Evolutionary conservation across 2,888 invertebrate species (phyloP), one percentile per base, ranked within the genome.

Genomic region (Loripinus fragilis): DNA sequence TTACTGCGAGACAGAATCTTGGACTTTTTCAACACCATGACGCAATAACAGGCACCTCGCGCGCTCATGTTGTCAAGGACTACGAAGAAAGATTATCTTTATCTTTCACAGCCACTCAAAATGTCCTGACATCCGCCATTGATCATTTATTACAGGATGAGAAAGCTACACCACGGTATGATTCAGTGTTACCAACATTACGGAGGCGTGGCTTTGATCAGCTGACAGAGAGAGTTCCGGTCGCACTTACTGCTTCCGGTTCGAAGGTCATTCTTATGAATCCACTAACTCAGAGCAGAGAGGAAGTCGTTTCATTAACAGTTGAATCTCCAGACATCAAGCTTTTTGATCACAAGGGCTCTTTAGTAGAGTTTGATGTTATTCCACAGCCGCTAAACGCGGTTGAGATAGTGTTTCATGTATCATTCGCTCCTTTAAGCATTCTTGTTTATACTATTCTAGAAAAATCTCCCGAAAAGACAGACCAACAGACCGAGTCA

Each of bases 21-120:
- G 98, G 97, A 0, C 94, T 99, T 12, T 98, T 99, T 91, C 98
- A 99, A 93, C 99, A 99, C 93, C 99, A 99, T 93, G 99, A 99
- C 91, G 98, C 98, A 2, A 98, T 99, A 74, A 99, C 99, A 0
- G 99, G 99, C 10, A 99, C 99, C 0, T 97, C 98, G 0, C 98
- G 97, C 92, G 95, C 96, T 0, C 96, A 95, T 86, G 99, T 99
- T 0, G 98, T 98, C 97, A 95, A 96, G 77, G 99, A 99, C 93
- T 99, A 98, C 71, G 91, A 92, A 83, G 64, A 78, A 20, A 82
- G 89, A 70, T 81, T 93, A 23, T 69, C 83, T 41, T 72, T 67
- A 20, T 76, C 74, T 20, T 81, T 81, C 50, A 72, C 73, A 3
- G 55, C 65, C 17, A 67, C 78, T 20, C 83, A 81, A 41, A 68